Evolutionary conservation across 2,797 vertebrate genomes (phyloP), one percentile per base, ranked within the genome.

Genomic region (Hoplostethus mediterraneus): DNA sequence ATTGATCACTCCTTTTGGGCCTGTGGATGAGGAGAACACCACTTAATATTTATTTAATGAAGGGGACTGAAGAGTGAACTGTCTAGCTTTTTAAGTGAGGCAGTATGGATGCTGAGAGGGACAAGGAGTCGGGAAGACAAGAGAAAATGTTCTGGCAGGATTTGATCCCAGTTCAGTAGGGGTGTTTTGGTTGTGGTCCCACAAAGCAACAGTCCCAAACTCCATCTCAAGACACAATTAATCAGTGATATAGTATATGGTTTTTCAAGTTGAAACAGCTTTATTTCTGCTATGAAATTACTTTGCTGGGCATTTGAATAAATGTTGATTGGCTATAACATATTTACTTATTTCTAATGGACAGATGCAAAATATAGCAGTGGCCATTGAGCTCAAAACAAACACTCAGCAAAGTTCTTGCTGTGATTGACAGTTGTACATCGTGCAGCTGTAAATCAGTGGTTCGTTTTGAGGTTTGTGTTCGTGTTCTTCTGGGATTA

Each of bases 1-100:
- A 82, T 97, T 95, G 89, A 99, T 99, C 73, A 99, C 98, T 6
- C 98, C 98, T 88, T 99, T 99, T 74, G 98, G 98, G 63, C 98
- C 98, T 99, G 66, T 9, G 30, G 40, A 72, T 33, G 48, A 33
- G 10, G 25, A 69, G 36, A 64, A 77, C 0, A 21, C 0, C 0
- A 48, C 51, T 52, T 45, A 65, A 4, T 49, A 7, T 33, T 68
- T 8, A 44, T 13, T 68, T 28, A n/a, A 13, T 47, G 5, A 38
- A 7, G 44, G 40, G 1, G 12, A 58, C 28, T 16, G 53, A 33
- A 31, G 0, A 30, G 11, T 14, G 53, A 3, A 28, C 3, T 13
- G 14, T 55, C 53, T 55, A 55, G 2, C 53, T 33, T 9, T 30
- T 55, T 5, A 30, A 10, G 28, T 31, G 28, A 12, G 10, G 4